Percentiles rank a stretch among this genome's conserved stretches.
Conservation (phyloP, 2,797 vertebrate genomes). For the Acanthis flammea region DNA sequence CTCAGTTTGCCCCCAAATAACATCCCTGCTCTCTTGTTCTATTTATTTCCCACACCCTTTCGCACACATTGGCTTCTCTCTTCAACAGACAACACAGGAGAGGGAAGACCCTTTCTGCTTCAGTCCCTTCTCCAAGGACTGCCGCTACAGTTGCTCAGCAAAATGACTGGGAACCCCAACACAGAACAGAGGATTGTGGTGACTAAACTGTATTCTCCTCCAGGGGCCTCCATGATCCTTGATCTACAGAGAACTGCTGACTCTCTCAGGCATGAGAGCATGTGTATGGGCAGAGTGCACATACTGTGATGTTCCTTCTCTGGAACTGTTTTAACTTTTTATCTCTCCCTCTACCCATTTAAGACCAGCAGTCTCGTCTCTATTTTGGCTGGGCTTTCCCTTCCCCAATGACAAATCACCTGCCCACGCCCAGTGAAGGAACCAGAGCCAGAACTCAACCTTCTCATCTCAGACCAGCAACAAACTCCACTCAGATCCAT, state of each 20-base stretch:
- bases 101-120: background rate
- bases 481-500: conserved; percentile 5
- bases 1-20: background rate
- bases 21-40: background rate
- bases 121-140: conserved; percentile 1
- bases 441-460: conserved; percentile 25
- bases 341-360: background rate
- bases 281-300: background rate
- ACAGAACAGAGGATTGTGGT: background rate
- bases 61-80: background rate
- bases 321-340: conserved; percentile 64
- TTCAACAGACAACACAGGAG: background rate
- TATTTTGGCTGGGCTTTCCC: background rate
- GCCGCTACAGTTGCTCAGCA: background rate
- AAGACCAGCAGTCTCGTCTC: conserved; percentile 3
- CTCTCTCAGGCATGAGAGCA: background rate
- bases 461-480: conserved; percentile 66
- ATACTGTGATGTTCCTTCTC: conserved; percentile 52
- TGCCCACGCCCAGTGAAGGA: background rate
- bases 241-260: background rate
- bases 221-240: background rate
- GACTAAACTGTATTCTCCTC: background rate
- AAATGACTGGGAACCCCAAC: background rate
- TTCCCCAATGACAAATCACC: background rate
- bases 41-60: background rate